These are phyloP conservation scores for Ellobium chinense DNA, from an alignment of 2,888 invertebrate genomes.

Conservation along the genomic window DNA sequence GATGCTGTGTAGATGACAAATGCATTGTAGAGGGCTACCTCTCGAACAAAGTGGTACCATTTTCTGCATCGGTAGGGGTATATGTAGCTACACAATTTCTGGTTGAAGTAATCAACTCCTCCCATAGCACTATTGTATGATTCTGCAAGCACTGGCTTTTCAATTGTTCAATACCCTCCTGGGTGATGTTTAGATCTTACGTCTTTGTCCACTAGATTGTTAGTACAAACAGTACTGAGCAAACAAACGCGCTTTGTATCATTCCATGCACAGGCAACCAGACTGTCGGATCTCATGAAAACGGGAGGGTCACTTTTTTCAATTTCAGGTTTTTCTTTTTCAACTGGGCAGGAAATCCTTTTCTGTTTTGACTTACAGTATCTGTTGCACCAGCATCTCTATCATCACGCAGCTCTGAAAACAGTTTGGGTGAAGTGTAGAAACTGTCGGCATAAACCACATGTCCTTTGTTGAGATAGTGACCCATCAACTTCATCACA, in stretches of 20 bases:
- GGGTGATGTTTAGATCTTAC: slow-evolving; percentile 15
- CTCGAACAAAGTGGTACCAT: slow-evolving; percentile 42
- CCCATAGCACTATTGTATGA: slow-evolving; percentile 44
- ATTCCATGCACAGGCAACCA: slow-evolving; percentile 52
- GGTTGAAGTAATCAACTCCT: slow-evolving; percentile 47
- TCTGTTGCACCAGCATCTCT: slow-evolving; percentile 8
- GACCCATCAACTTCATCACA: neutral
- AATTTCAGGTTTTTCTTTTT: slow-evolving; percentile 33
- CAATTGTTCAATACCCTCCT: slow-evolving; percentile 13
- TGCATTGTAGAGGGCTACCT: slow-evolving; percentile 51
- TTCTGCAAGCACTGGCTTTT: slow-evolving; percentile 36
- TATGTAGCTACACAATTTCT: slow-evolving; percentile 34
- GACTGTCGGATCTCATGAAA: neutral
- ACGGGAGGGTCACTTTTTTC: slow-evolving; percentile 48
- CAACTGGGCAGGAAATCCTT: slow-evolving; percentile 44
- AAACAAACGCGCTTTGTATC: slow-evolving; percentile 50
- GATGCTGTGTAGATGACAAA: slow-evolving; percentile 45
- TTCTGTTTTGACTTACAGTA: slow-evolving; percentile 45
- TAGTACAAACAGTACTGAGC: slow-evolving; percentile 11
- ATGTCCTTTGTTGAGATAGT: neutral
- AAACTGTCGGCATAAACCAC: neutral
- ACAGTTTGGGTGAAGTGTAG: neutral
- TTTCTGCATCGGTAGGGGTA: slow-evolving; percentile 44
- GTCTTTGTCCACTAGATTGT: slow-evolving; percentile 3
- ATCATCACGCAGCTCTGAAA: neutral